phyloP scores from a whole-genome alignment of 2,797 vertebrate species.

The Hippocampus kuda region DNA sequence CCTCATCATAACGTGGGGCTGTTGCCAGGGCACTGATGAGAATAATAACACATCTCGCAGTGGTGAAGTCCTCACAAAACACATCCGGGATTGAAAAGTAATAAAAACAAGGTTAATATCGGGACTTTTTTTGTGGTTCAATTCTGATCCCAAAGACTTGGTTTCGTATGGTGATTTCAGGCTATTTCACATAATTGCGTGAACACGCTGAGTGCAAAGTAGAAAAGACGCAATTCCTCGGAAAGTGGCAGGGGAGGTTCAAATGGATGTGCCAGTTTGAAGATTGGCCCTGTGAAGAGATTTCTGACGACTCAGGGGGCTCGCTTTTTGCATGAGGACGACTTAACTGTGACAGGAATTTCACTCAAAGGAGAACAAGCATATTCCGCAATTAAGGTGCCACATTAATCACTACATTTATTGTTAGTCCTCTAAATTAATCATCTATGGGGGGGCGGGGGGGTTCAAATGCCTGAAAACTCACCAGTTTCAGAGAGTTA shows the following conservation, averaged over 20 bases:
- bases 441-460: too few relatives aligned
- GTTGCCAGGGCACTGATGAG: slow-evolving; percentile 17
- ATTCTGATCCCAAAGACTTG: neutral
- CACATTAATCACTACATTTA: neutral
- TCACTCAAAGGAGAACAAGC: neutral
- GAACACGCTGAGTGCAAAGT: slow-evolving; percentile 14
- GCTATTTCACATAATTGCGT: slow-evolving; percentile 46
- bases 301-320: slow-evolving; percentile 15
- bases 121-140: neutral
- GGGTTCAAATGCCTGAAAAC: too few relatives aligned
- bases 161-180: slow-evolving; percentile 31
- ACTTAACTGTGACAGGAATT: neutral
- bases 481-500: too few relatives aligned
- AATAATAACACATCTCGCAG: slow-evolving; percentile 13
- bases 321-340: neutral
- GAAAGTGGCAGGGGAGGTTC: slow-evolving; percentile 18
- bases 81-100: neutral
- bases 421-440: neutral
- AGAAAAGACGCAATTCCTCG: slow-evolving; percentile 20
- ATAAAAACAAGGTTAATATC: slow-evolving; percentile 1
- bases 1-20: slow-evolving; percentile 37
- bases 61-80: slow-evolving; percentile 10
- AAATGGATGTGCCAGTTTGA: slow-evolving; percentile 8
- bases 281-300: slow-evolving; percentile 20
- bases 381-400: neutral